Percentiles rank a stretch among this genome's conserved stretches.
These are phyloP conservation scores for Tangara arthus DNA, from an alignment of 2,797 vertebrate genomes.

Conservation along the genomic window DNA sequence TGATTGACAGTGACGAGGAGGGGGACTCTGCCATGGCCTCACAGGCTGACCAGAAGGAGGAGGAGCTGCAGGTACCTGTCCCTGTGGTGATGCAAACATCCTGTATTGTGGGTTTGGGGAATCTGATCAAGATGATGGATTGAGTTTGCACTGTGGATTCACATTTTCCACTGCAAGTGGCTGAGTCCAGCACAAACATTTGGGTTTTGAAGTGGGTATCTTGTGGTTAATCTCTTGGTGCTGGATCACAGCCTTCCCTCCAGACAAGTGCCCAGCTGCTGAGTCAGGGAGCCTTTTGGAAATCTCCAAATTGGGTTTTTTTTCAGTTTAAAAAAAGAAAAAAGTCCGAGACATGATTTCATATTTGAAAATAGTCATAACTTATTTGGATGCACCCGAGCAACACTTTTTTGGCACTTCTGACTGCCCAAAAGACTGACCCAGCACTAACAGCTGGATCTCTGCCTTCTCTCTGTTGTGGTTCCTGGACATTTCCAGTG, in stretches of 20 bases:
- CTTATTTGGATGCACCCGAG: background rate
- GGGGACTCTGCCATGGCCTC: conserved; percentile 96
- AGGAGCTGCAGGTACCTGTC: conserved; percentile 79
- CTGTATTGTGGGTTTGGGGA: background rate
- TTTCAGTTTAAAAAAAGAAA: background rate
- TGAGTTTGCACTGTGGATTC: background rate
- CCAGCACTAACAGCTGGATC: background rate
- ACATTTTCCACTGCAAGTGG: background rate
- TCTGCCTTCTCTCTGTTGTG: background rate
- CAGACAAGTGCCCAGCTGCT: background rate
- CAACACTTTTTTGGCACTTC: background rate
- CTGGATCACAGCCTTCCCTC: background rate
- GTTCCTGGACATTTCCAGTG: background rate
- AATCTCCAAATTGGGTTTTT: background rate
- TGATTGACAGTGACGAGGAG: conserved; percentile 95
- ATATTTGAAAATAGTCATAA: background rate
- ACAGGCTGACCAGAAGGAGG: conserved; percentile 96
- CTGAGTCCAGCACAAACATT: background rate
- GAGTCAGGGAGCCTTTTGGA: background rate
- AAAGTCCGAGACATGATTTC: background rate
- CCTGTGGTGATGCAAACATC: accelerated
- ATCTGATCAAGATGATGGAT: background rate
- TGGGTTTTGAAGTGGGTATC: background rate
- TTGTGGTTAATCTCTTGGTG: background rate
- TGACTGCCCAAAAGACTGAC: background rate